Evolutionary conservation across 2,113 vertebrate genomes (phyloP), one percentile per base, ranked within the genome.

Genomic region (Cervus canadensis): DNA sequence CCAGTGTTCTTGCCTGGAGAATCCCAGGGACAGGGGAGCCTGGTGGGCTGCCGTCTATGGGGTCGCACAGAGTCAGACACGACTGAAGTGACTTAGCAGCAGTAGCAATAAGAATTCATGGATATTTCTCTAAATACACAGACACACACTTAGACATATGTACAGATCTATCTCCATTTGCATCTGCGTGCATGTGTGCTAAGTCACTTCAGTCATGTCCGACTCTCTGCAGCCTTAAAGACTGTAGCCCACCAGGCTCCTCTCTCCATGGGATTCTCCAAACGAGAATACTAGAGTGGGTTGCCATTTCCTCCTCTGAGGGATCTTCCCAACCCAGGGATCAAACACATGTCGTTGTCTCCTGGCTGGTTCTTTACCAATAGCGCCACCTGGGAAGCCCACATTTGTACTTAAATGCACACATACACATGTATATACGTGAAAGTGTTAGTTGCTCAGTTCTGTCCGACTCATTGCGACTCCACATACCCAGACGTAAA

Each of bases 131-230:
- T 74, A 57, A 84, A 71, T 16, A 59, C 28, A 45, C 21, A 74
- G 36, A 93, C 23, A 85, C 3, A 54, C 16, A 13, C 16, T 6
- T 9, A 21, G 62, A 85, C 19, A 7, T 0, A 0, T 2, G 8
- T 17, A 1, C 7, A 17, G 5, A 26, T 4, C 28, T 43, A 7
- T 9, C 33, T 5, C 16, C 23, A 17, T 30, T 26, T 9, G 6
- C 26, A 13, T 5, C 5, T n/a, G 30, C 1, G 5, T 1, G 9
- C 64, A 3, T 3, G 4, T 5, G n/a, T 12, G n/a, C 67, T 1
- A 12, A 36, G n/a, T 23, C 19, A 6, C 9, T 40, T 36, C n/a
- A 71, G 64, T 36, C 17, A 1, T 11, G n/a, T 36, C 64, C 64
- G 2, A 19, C n/a, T 36, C 9, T 64, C n/a, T 36, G 64, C 17